These are phyloP conservation scores for Drosophila ironensis DNA, from an alignment of 1,140 invertebrate species.

Conservation along the genomic window DNA sequence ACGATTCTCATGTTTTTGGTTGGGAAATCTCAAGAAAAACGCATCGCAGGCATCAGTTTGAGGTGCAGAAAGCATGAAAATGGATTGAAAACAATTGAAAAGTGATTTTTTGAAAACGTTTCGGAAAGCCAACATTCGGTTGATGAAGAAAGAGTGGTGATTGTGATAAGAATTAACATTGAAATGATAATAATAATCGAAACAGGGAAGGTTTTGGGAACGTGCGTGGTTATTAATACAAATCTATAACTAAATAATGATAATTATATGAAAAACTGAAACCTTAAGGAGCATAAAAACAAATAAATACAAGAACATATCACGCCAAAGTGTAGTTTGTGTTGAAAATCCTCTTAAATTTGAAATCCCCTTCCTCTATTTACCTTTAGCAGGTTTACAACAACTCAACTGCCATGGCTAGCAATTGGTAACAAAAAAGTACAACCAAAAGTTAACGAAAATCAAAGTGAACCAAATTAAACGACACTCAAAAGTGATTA, in stretches of 20 bases:
- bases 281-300: background rate
- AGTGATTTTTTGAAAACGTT: background rate
- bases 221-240: too few species aligned
- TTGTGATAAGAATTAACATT: too few species aligned
- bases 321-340: too few species aligned
- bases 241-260: background rate
- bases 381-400: background rate
- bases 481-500: conserved; percentile 38
- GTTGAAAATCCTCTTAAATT: too few species aligned
- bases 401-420: conserved; percentile 36
- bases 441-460: conserved; percentile 21
- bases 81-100: background rate
- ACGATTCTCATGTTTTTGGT: conserved; percentile 32
- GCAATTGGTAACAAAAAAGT: conserved; percentile 33
- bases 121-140: background rate
- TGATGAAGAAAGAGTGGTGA: too few species aligned
- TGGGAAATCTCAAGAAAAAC: conserved; percentile 36
- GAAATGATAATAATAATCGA: background rate
- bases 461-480: conserved; percentile 21
- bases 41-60: background rate
- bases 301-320: background rate
- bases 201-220: too few species aligned
- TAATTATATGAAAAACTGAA: background rate
- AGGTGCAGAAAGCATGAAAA: background rate
- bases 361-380: too few species aligned